phyloP scores from a whole-genome alignment of 2,888 invertebrate genomes.

The Agrenia bidenticulata region DNA sequence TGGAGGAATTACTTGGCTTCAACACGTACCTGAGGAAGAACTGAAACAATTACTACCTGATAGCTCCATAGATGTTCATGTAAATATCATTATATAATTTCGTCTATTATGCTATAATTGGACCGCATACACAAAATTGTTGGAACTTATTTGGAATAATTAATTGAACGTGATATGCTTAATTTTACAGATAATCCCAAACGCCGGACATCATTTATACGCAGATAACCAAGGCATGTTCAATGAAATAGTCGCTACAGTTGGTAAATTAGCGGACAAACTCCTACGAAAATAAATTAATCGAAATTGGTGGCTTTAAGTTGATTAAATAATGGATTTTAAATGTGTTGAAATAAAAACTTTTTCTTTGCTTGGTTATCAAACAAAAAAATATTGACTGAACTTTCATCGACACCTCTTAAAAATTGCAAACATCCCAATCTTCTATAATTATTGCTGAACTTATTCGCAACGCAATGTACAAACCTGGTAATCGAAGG shows the following conservation, averaged over 20 bases:
- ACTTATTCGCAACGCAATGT: too few relatives aligned
- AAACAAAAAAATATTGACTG: too few relatives aligned
- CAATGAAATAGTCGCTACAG: constrained; percentile 69
- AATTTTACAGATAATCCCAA: constrained; percentile 69
- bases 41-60: constrained; percentile 67
- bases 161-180: background rate
- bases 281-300: background rate
- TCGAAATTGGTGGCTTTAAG: background rate
- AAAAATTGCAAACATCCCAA: too few relatives aligned
- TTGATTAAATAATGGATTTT: too few relatives aligned
- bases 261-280: background rate
- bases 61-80: constrained; percentile 72
- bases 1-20: constrained; percentile 93
- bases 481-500: too few relatives aligned
- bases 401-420: too few relatives aligned
- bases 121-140: background rate
- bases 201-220: constrained; percentile 93
- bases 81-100: constrained; percentile 55
- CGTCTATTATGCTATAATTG: too few relatives aligned
- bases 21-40: constrained; percentile 76
- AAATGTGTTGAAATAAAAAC: too few relatives aligned
- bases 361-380: too few relatives aligned
- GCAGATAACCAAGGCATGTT: constrained; percentile 84
- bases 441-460: too few relatives aligned
- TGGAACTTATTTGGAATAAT: background rate